Conservation (phyloP, 1,140 invertebrate genomes). For the Drosophila teissieri region DNA sequence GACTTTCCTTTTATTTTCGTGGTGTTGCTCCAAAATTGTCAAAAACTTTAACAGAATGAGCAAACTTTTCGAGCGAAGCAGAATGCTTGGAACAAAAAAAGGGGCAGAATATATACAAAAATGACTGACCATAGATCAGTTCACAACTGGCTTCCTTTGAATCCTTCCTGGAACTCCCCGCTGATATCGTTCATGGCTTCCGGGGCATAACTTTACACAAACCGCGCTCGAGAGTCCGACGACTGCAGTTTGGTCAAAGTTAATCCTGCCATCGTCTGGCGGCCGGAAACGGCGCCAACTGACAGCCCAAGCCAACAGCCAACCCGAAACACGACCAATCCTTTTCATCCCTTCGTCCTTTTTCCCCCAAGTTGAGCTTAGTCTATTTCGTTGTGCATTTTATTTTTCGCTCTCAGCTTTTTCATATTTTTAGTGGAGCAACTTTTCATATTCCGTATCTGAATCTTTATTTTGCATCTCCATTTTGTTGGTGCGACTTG, state of each 20-base stretch:
- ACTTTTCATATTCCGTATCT: slow-evolving; percentile 32
- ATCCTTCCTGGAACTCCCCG: slow-evolving; percentile 17
- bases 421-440: slow-evolving; percentile 49
- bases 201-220: slow-evolving; percentile 71
- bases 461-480: slow-evolving; percentile 18
- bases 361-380: slow-evolving; percentile 4
- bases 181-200: slow-evolving; percentile 74
- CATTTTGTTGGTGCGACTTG: slow-evolving; percentile 20
- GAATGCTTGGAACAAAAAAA: neutral
- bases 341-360: slow-evolving; percentile 7
- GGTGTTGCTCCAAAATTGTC: slow-evolving; percentile 30
- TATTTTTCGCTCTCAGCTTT: slow-evolving; percentile 50
- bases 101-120: slow-evolving; percentile 6
- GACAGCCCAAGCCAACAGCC: slow-evolving; percentile 58
- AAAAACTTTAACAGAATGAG: slow-evolving; percentile 43
- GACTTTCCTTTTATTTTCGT: slow-evolving; percentile 22
- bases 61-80: slow-evolving; percentile 33
- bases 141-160: slow-evolving; percentile 31
- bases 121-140: slow-evolving; percentile 63
- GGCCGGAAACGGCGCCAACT: slow-evolving; percentile 70
- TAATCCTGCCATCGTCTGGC: slow-evolving; percentile 60
- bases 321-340: slow-evolving; percentile 58
- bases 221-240: slow-evolving; percentile 36
- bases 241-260: slow-evolving; percentile 59
- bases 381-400: slow-evolving; percentile 44